Evolutionary conservation across 1,140 invertebrate species (phyloP), one percentile per base, ranked within the genome.

Genomic region (Gryllus bimaculatus): DNA sequence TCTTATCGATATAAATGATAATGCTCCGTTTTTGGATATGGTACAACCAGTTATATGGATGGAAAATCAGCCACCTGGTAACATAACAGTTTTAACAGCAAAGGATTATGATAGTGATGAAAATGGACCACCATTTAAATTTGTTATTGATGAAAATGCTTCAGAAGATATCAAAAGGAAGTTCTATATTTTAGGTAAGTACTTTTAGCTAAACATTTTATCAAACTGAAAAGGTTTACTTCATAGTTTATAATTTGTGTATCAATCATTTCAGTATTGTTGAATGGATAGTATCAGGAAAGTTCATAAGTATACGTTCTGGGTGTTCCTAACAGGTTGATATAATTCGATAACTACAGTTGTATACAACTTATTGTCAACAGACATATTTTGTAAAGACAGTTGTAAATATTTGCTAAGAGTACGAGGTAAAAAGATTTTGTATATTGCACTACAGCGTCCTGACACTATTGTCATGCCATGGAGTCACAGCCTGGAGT

Each of bases 1-100:
- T 49, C 84, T 97, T 5, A 89, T 88, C 7, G 95, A 97, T 83
- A 95, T 96, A 78, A 97, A 97, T 83, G 95, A 97, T 83, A 97
- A 97, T 86, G 93, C 93, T 0, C 95, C 96, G 0, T 93, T 92
- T 84, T 87, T 97, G 77, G 91, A 93, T 80, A 93, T 94, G 83
- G 89, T 88, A 0, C 88, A 92, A 83, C 92, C 92, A 0, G 93
- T 95, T 0, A 90, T 95, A 39, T 96, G 94, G 94, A 87, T 89
- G 80, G 95, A 96, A 86, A 94, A 94, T 84, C 89, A 91, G 81
- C 84, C 85, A 13, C 89, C 91, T 0, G 92, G 91, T 0, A 87
- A 88, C 39, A 93, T 96, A 54, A 91, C 90, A 0, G 86, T 88
- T 26, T 84, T 96, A 4, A 90, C 88, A 8, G 96, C 96, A 0